Base-by-base conservation (phyloP, 2,113 vertebrate genomes). In the Oryzias curvinotus region DNA sequence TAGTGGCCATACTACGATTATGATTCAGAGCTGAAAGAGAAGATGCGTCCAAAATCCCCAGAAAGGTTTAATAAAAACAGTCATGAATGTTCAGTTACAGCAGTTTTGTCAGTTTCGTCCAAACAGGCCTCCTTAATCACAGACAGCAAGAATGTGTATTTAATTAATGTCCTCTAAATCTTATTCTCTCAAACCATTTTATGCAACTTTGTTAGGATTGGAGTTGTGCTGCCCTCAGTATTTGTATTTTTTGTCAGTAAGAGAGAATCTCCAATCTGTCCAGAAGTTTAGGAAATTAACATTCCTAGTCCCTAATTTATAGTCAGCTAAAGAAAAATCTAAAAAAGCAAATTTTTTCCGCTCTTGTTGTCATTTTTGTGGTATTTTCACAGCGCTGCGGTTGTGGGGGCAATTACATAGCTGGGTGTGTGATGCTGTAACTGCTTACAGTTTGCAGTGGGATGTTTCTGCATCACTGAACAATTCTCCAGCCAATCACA, bases 361-460 rank as follows among this genome's bases (percentile, higher is more conserved):
- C 53, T 57, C 25, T 60, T 66, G 49, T 57, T 21, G 55, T 74
- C 21, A 3, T 85, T 65, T 88, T 86, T 85, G 73, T 75, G 70
- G 78, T 84, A 78, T 85, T 88, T 89, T 88, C 85, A 86, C 81
- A 86, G 85, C 77, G 52, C 67, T 73, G 66, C 62, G 53, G 73
- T 69, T 21, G 26, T 61, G 79, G 58, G 55, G 65, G 51, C 13
- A 0, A 43, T 72, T 67, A 71, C 57, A 25, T 65, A 73, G 71
- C 55, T 48, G 71, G 61, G 70, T 13, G 23, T 14, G 16, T 25
- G 62, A 64, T 28, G 30, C 48, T 59, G 25, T 18, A 4, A 57
- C 19, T 18, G 51, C 42, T 63, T 44, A 52, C 18, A 61, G 60
- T 67, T 57, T 44, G 58, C 42, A n/a, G 16, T 14, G 48, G 41